These are phyloP conservation scores for Pteromalus puparum DNA, from an alignment of 1,140 invertebrate genomes.

Conservation along the genomic window DNA sequence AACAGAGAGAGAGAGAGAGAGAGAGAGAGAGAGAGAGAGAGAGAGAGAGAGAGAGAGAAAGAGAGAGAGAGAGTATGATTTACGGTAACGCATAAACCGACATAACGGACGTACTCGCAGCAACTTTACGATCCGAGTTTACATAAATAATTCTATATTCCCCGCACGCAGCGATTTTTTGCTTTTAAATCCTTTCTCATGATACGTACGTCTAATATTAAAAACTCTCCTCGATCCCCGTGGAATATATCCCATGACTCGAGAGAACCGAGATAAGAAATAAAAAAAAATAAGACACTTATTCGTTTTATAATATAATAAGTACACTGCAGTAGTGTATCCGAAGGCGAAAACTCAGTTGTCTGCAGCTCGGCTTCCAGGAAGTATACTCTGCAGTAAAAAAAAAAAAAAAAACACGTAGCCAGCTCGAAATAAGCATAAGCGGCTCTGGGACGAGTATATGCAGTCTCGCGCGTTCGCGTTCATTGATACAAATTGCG, in stretches of 20 bases:
- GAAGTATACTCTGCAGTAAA: conserved; percentile 2
- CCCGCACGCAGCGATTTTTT: background rate
- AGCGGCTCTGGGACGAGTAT: background rate
- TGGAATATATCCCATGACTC: background rate
- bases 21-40: no score
- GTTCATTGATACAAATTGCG: conserved; percentile 41
- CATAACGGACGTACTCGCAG: conserved; percentile 24
- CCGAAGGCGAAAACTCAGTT: background rate
- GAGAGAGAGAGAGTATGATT: background rate
- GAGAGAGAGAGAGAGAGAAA: no score
- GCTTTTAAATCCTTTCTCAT: background rate
- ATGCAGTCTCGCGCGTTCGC: background rate
- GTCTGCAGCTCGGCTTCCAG: background rate
- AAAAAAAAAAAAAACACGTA: background rate
- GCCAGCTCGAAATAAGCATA: conserved; percentile 8
- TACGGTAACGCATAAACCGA: background rate
- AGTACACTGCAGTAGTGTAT: no score
- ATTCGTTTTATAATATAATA: background rate
- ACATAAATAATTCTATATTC: conserved; percentile 34
- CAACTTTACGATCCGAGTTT: conserved; percentile 10
- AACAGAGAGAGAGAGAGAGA: background rate
- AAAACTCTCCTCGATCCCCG: background rate
- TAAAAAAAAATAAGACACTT: conserved; percentile 1
- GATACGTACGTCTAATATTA: background rate
- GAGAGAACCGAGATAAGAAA: background rate